A percentile compares a stretch with the other conserved stretches of the same genome.
These are phyloP conservation scores for Sminthurides aquaticus DNA, from an alignment of 2,888 invertebrate species.

Conservation along the genomic window DNA sequence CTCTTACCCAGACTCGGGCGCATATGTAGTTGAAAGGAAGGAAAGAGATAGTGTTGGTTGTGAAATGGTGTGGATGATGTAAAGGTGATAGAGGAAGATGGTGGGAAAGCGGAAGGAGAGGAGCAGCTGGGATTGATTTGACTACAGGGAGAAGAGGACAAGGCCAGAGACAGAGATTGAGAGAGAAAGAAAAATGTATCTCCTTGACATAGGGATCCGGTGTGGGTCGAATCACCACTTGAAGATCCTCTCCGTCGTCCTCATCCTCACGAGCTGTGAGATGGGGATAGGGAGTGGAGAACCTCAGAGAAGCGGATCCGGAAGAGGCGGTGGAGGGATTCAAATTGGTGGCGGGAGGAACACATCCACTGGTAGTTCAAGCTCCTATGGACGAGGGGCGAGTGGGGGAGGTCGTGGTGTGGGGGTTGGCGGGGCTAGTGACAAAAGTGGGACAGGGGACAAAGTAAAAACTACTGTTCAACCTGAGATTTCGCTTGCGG, in stretches of 20 bases:
- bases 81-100: background rate
- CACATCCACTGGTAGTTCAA: background rate
- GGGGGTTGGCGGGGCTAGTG: background rate
- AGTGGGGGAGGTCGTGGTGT: background rate
- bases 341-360: slow-evolving; percentile 10
- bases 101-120: background rate
- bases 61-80: background rate
- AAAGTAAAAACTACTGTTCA: slow-evolving; percentile 2
- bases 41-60: too few relatives aligned
- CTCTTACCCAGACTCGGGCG: too few relatives aligned
- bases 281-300: background rate
- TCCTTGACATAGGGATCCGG: background rate
- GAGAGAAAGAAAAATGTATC: background rate
- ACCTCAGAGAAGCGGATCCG: slow-evolving; percentile 15
- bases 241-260: background rate
- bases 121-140: background rate
- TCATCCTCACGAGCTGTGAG: background rate
- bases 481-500: slow-evolving; percentile 7
- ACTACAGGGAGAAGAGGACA: background rate
- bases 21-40: too few relatives aligned
- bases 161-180: too few relatives aligned
- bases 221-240: background rate
- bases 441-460: background rate
- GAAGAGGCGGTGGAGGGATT: slow-evolving; percentile 12
- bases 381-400: background rate